A percentile compares a stretch with the other conserved stretches of the same genome.
Conservation (phyloP, 2,113 vertebrate genomes). For the Calidris pygmaea region DNA sequence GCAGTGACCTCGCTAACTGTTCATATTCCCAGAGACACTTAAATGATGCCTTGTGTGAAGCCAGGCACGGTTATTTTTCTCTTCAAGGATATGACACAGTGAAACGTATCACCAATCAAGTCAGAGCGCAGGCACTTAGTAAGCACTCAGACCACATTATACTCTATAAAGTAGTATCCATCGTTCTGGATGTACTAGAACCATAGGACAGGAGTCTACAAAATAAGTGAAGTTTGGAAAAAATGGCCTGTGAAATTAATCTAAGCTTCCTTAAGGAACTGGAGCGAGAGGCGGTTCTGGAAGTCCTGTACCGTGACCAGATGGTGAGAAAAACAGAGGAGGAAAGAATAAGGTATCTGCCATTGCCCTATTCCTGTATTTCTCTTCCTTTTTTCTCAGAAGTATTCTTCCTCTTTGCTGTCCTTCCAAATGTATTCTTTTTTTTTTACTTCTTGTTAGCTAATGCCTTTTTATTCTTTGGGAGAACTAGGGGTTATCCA, state of each 20-base stretch:
- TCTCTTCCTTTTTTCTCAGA: background rate
- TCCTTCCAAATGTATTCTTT: background rate
- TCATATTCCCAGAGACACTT: background rate
- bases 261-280: conserved; percentile 79
- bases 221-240: background rate
- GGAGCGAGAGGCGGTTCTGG: conserved; percentile 83
- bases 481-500: background rate
- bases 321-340: conserved; percentile 81
- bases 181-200: background rate
- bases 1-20: background rate
- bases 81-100: background rate
- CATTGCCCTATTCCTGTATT: background rate
- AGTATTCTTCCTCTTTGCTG: background rate
- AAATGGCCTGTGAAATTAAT: conserved; percentile 75
- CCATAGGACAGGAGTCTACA: background rate
- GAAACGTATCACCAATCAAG: background rate
- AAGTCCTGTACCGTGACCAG: conserved; percentile 87
- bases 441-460: background rate
- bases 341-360: conserved; percentile 84
- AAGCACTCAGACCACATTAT: background rate
- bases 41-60: background rate
- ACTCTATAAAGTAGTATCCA: background rate
- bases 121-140: background rate
- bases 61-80: background rate
- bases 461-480: background rate